Base-by-base conservation (phyloP, 2,888 invertebrate species). In the Euzetes globulus region DNA sequence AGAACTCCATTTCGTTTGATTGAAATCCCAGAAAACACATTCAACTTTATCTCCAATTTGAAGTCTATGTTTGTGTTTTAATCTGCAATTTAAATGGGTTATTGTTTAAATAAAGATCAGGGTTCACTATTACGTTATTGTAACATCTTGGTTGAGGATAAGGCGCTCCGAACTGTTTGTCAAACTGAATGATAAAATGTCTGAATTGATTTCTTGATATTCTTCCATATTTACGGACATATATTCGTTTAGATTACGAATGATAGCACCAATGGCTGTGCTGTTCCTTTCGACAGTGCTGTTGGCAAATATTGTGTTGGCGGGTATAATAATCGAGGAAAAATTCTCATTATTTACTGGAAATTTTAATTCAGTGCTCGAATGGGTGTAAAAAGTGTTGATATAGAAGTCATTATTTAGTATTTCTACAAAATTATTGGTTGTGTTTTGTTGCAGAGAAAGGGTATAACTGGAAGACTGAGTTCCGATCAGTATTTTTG, bases 1-100 rank as follows among this genome's bases (percentile, higher is more conserved):
- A 11, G 45, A 19, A 45, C 60, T 29, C 77, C 77, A 76, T 11
- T 13, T 19, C 9, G 15, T 4, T 22, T 11, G 22, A 15, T 50
- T 41, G 22, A 47, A 58, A 29, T 75, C 75, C 75, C 75, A 75
- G 27, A 45, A 75, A 33, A 47, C 47, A n/a, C 75, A 75, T 4
- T 45, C 17, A 19, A 58, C 6, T 19, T 41, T 11, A 60, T 75
- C 75, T 17, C 75, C 75, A 6, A 68, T 29, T 1, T 19, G 68
- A 19, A 52, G n/a, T 13, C 25, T 7, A 0, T 50, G 4, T 25
- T n/a, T 50, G 37, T 74, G 74, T 45, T 60, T 60, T 29, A 33
- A 33, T 33, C 29, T 33, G n/a, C n/a, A n/a, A 60, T 33, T 29
- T 15, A 60, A 33, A 33, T n/a, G 33, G 13, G 5, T 2, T 52